Evolutionary conservation across 2,113 vertebrate species (phyloP).

Genomic region (Myrmecobius fasciatus): DNA sequence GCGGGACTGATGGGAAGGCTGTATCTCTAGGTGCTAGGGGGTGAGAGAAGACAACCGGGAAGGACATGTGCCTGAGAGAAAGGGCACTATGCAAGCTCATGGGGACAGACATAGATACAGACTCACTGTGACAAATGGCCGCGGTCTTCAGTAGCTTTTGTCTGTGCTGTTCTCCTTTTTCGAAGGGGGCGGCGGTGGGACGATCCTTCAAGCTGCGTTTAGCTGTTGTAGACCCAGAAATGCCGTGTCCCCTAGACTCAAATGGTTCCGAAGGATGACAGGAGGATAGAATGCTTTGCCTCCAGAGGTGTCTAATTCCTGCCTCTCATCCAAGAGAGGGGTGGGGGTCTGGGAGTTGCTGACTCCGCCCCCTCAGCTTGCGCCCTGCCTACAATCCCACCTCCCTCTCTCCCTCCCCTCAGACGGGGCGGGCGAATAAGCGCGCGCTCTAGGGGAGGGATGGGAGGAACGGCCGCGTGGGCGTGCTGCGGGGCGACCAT

Average conservation of each 20-base stretch:
- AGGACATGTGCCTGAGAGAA: too few relatives aligned
- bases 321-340: too few relatives aligned
- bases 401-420: neutral
- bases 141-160: neutral
- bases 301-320: too few relatives aligned
- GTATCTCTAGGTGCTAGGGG: neutral
- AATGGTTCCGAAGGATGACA: neutral
- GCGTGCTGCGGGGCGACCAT: constrained; percentile 95
- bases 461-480: constrained; percentile 69
- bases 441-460: neutral
- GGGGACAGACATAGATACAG: neutral
- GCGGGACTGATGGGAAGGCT: neutral
- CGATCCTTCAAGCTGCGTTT: neutral
- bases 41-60: neutral
- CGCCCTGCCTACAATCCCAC: neutral
- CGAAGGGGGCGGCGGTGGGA: neutral
- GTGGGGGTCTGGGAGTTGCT: too few relatives aligned
- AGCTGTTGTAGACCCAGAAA: neutral
- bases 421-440: neutral
- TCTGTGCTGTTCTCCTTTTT: neutral
- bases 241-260: neutral
- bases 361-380: neutral
- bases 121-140: neutral
- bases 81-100: neutral
- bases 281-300: neutral